These are phyloP conservation scores for Euphonia xanthogaster DNA, from an alignment of 2,797 vertebrate genomes.

Conservation along the genomic window DNA sequence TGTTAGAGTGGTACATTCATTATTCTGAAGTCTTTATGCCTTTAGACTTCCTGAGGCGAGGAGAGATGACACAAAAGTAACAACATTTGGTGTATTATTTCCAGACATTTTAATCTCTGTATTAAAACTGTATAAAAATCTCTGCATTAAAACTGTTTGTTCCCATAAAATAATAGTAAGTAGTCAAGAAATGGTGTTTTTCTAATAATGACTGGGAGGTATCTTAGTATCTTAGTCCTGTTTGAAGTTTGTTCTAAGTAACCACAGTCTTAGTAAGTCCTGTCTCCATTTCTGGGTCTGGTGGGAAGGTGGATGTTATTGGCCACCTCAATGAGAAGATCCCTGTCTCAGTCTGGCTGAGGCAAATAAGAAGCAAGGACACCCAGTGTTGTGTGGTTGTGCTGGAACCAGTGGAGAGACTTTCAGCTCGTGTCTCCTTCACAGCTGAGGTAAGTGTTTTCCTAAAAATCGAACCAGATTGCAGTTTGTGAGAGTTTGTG, in stretches of 20 bases:
- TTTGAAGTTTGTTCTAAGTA: not conserved
- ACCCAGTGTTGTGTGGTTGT: conserved; percentile 74
- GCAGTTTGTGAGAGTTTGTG: not conserved
- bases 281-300: not conserved
- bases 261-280: not conserved
- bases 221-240: not conserved
- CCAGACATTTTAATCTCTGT: not conserved
- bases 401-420: conserved; percentile 86
- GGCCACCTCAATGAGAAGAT: conserved; percentile 75
- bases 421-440: conserved; percentile 84
- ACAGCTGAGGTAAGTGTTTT: conserved; percentile 77
- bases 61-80: not conserved
- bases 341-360: conserved; percentile 84
- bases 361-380: conserved; percentile 63
- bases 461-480: not conserved
- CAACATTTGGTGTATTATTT: not conserved
- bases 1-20: not conserved
- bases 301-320: conserved; percentile 80
- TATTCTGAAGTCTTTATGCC: not conserved
- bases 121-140: not conserved
- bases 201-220: not conserved
- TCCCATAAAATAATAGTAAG: not conserved
- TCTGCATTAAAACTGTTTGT: not conserved
- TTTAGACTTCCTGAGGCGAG: not conserved
- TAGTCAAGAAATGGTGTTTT: not conserved